A percentile compares a stretch with the other conserved stretches of the same genome.
These are phyloP conservation scores for Hippocampus zosterae DNA, from an alignment of 2,113 vertebrate genomes.

Conservation along the genomic window DNA sequence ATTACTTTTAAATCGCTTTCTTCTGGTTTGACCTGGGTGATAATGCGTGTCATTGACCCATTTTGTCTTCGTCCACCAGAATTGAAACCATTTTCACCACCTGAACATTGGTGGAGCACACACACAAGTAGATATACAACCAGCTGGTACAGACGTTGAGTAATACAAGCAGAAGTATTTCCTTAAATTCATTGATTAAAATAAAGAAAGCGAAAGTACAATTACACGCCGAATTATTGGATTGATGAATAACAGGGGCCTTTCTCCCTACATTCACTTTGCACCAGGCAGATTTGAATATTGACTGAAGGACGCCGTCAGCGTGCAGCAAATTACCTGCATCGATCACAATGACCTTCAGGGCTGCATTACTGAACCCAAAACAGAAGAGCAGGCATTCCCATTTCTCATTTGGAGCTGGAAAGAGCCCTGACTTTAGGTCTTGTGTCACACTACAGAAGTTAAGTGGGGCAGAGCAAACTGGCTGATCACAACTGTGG, in stretches of 20 bases:
- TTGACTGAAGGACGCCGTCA: conserved; percentile 16
- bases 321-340: conserved; percentile 14
- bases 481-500: conserved; percentile 11
- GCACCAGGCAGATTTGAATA: conserved; percentile 7
- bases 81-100: neutral
- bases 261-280: neutral
- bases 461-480: conserved; percentile 10
- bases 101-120: neutral
- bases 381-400: neutral
- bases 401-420: conserved; percentile 21
- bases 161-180: neutral
- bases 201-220: neutral
- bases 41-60: neutral
- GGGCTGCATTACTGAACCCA: conserved; percentile 29
- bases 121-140: neutral
- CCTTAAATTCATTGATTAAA: neutral
- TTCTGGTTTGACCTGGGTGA: neutral
- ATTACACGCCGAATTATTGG: neutral
- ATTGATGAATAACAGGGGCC: neutral
- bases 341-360: conserved; percentile 25
- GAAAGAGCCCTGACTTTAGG: conserved; percentile 14
- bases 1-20: neutral
- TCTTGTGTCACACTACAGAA: conserved; percentile 12
- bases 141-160: neutral
- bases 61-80: neutral